Evolutionary conservation across 2,888 invertebrate genomes (phyloP).

Genomic region (Melanchra persicariae): DNA sequence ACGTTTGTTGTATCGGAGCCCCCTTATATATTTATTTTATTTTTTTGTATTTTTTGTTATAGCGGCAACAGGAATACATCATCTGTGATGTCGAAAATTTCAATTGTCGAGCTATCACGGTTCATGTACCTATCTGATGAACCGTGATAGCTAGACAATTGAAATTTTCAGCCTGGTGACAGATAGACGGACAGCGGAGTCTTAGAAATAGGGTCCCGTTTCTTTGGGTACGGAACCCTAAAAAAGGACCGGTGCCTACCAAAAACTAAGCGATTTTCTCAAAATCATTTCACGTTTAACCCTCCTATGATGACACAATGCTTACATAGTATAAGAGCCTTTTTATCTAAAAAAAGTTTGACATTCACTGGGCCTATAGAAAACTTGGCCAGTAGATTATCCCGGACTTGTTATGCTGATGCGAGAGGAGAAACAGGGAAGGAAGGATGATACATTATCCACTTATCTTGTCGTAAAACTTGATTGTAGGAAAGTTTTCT

Average conservation of each 20-base stretch:
- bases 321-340: neutral
- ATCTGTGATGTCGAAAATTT: no score
- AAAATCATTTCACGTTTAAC: neutral
- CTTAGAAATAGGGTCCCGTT: no score
- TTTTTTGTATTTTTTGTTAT: no score
- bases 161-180: no score
- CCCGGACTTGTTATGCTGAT: slow-evolving; percentile 43
- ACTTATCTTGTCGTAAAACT: slow-evolving; percentile 56
- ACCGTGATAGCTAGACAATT: no score
- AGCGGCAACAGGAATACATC: no score
- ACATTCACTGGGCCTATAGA: neutral
- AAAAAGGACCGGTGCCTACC: neutral
- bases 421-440: slow-evolving; percentile 24
- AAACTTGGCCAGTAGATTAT: slow-evolving; percentile 37
- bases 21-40: no score
- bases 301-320: neutral
- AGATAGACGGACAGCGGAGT: no score
- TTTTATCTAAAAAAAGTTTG: slow-evolving; percentile 17
- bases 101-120: no score
- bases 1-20: no score
- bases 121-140: no score
- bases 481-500: slow-evolving; percentile 46
- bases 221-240: no score
- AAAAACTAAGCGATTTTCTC: neutral
- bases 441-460: slow-evolving; percentile 55